Evolutionary conservation across 2,888 invertebrate species (phyloP).

Genomic region (Melipona bicolor): DNA sequence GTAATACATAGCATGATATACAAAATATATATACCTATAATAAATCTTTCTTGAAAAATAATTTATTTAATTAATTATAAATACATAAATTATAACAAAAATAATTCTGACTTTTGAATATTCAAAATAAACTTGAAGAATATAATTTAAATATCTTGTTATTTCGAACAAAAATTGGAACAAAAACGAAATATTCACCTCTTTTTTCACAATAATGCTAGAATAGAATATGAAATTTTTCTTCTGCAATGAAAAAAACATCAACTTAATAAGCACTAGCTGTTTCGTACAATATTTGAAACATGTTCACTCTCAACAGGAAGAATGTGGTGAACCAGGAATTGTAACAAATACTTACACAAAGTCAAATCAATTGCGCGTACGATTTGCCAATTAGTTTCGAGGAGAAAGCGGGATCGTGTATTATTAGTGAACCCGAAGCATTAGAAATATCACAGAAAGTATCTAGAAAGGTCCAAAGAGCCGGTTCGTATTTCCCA

Average conservation of each 20-base stretch:
- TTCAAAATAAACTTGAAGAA: too few species aligned
- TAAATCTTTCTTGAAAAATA: too few species aligned
- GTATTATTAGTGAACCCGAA: slow-evolving; percentile 33
- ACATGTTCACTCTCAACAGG: background rate
- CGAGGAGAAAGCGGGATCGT: slow-evolving; percentile 45
- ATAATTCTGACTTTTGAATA: too few species aligned
- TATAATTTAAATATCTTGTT: too few species aligned
- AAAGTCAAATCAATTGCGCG: slow-evolving; percentile 24
- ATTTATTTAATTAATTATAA: too few species aligned
- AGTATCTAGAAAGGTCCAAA: slow-evolving; percentile 32
- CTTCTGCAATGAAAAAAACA: background rate
- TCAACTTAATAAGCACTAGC: background rate
- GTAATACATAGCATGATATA: background rate
- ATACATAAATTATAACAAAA: too few species aligned
- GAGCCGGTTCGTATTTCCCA: slow-evolving; percentile 30
- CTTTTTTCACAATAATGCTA: too few species aligned
- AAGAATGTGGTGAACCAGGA: slow-evolving; percentile 1
- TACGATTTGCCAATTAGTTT: slow-evolving; percentile 44
- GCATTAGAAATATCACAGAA: slow-evolving; percentile 35
- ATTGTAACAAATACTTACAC: slow-evolving; percentile 5
- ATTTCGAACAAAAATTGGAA: too few species aligned
- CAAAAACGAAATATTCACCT: too few species aligned
- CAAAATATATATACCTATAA: background rate
- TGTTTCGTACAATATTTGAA: background rate
- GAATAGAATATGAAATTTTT: background rate